phyloP scores from a whole-genome alignment of 2,888 invertebrate genomes.

The Cetonia aurata region DNA sequence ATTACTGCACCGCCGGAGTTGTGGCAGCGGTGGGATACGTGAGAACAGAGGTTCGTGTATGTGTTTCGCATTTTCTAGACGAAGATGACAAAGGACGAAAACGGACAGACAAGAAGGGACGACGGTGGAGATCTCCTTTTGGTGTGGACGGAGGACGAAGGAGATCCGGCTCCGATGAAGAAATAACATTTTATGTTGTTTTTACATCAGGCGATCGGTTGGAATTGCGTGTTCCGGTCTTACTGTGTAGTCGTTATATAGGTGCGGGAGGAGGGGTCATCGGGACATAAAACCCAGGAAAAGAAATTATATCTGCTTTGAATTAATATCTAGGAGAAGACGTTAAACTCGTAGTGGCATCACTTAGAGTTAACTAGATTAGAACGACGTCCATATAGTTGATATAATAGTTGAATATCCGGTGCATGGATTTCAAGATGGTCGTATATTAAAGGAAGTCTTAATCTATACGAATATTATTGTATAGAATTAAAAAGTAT shows the following conservation, averaged over 20 bases:
- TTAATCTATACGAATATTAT: too few species aligned
- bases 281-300: conserved; percentile 55
- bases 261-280: conserved; percentile 34
- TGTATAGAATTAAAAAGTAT: too few species aligned
- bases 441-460: too few species aligned
- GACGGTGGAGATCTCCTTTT: conserved; percentile 55
- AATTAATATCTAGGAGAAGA: conserved; percentile 58
- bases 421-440: too few species aligned
- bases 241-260: not conserved
- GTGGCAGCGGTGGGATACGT: conserved; percentile 59
- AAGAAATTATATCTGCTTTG: conserved; percentile 57
- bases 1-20: conserved; percentile 61
- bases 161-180: conserved; percentile 66
- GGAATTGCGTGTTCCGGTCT: conserved; percentile 58
- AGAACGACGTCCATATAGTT: conserved; percentile 11
- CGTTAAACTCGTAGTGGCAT: conserved; percentile 58
- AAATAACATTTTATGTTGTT: conserved; percentile 66
- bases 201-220: conserved; percentile 62
- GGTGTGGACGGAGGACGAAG: conserved; percentile 52
- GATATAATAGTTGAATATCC: conserved; percentile 22
- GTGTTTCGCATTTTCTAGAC: too few species aligned
- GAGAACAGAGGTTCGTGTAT: conserved; percentile 58
- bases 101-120: conserved; percentile 34
- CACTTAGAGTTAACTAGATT: conserved; percentile 50
- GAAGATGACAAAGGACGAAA: conserved; percentile 43